A percentile compares a stretch with the other conserved stretches of the same genome.
phyloP scores from a whole-genome alignment of 1,140 invertebrate species.

The Stegodyphus mimosarum region DNA sequence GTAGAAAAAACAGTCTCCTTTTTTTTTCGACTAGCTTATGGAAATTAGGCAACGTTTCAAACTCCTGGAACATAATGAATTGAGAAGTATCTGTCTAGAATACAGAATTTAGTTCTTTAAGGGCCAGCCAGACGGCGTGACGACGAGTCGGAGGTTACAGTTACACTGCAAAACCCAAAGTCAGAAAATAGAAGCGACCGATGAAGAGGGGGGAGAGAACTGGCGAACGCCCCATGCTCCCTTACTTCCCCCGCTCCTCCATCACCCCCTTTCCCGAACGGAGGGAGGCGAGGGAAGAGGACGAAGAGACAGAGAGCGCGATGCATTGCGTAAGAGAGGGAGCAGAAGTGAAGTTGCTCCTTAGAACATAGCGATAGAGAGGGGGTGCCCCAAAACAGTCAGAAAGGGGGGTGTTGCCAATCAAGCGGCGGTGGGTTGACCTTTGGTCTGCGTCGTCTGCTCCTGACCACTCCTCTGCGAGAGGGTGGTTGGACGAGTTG shows the following conservation, averaged over 20 bases:
- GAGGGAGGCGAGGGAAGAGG: background rate
- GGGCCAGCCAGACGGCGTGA: slow-evolving; percentile 49
- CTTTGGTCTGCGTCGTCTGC: slow-evolving; percentile 56
- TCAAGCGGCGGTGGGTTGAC: slow-evolving; percentile 60
- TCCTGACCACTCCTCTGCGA: slow-evolving; percentile 58
- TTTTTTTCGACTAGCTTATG: background rate
- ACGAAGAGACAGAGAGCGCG: slow-evolving; percentile 2
- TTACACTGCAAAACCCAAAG: slow-evolving; percentile 28
- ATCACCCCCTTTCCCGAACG: background rate
- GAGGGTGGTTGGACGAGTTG: slow-evolving; percentile 8
- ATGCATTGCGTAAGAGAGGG: slow-evolving; percentile 36
- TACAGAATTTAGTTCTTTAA: slow-evolving; percentile 34
- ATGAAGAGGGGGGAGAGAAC: background rate
- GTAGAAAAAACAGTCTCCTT: too few species aligned
- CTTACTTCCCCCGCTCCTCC: background rate
- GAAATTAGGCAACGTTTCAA: background rate
- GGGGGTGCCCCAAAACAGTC: background rate
- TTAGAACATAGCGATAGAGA: slow-evolving; percentile 23
- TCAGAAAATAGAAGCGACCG: slow-evolving; percentile 45
- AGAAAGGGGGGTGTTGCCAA: slow-evolving; percentile 49
- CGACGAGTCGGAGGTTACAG: slow-evolving; percentile 40
- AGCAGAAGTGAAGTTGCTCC: slow-evolving; percentile 5
- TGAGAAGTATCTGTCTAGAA: too few species aligned
- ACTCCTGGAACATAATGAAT: slow-evolving; percentile 12
- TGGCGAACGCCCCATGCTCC: background rate